Evolutionary conservation across 2,888 invertebrate species (phyloP).

Genomic region (Drosophila rubida): DNA sequence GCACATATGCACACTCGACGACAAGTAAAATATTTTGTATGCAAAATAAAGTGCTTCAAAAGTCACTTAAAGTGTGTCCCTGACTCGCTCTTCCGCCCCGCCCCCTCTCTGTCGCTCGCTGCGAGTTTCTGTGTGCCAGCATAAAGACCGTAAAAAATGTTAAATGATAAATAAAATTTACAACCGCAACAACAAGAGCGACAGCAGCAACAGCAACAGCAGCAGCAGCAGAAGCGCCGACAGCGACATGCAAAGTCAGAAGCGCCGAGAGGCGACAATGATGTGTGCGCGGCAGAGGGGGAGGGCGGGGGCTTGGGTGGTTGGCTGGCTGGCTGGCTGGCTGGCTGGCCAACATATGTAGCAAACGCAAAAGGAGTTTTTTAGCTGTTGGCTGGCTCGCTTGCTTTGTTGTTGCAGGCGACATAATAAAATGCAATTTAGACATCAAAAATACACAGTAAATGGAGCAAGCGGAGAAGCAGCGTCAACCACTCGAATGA

Average conservation of each 20-base stretch:
- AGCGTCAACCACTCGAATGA: slow-evolving; percentile 31
- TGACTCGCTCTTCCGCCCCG: slow-evolving; percentile 9
- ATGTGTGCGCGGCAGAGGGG: slow-evolving; percentile 10
- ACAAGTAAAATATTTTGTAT: slow-evolving; percentile 73
- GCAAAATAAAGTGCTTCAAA: slow-evolving; percentile 79
- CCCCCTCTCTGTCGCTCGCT: neutral
- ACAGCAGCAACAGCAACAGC: slow-evolving; percentile 51
- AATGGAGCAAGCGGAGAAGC: slow-evolving; percentile 67
- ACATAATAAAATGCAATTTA: slow-evolving; percentile 82
- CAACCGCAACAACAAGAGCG: slow-evolving; percentile 76
- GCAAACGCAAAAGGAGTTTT: slow-evolving; percentile 41
- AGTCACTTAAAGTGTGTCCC: slow-evolving; percentile 76
- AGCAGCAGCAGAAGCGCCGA: slow-evolving; percentile 41
- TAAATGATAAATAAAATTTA: slow-evolving; percentile 81
- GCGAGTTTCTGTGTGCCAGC: slow-evolving; percentile 29
- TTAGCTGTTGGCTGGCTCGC: slow-evolving; percentile 8
- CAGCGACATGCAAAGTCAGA: slow-evolving; percentile 49
- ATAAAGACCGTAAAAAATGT: slow-evolving; percentile 79
- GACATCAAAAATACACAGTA: slow-evolving; percentile 80
- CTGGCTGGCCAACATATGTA: slow-evolving; percentile 62
- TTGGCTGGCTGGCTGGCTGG: too few species aligned
- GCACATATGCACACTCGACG: slow-evolving; percentile 13
- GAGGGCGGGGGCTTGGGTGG: neutral
- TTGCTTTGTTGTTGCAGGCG: slow-evolving; percentile 64
- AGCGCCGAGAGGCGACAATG: slow-evolving; percentile 49